Evolutionary conservation across 2,888 invertebrate species (phyloP).

Genomic region (Hipparchia semele): DNA sequence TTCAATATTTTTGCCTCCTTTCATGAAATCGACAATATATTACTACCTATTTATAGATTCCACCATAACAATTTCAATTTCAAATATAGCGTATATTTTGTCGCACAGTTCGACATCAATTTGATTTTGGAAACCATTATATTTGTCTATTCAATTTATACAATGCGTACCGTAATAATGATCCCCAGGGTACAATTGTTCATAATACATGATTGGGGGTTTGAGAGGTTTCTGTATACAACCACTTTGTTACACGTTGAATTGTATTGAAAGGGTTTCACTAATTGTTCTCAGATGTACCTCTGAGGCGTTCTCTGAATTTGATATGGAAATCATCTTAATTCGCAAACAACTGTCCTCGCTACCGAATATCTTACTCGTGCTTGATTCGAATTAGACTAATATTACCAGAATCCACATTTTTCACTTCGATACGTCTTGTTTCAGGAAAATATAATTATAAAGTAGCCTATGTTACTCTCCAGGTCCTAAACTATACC

Average conservation of each 20-base stretch:
- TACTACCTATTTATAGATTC: background rate
- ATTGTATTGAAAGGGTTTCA: slow-evolving; percentile 48
- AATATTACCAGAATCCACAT: background rate
- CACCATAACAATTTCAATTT: background rate
- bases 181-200: slow-evolving; percentile 29
- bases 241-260: slow-evolving; percentile 35
- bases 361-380: slow-evolving; percentile 19
- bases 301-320: slow-evolving; percentile 32
- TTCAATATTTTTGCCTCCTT: too few relatives aligned
- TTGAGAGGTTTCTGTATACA: slow-evolving; percentile 35
- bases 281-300: slow-evolving; percentile 42
- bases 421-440: background rate
- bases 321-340: slow-evolving; percentile 33
- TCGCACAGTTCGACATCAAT: slow-evolving; percentile 17
- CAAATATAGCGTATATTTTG: slow-evolving; percentile 1
- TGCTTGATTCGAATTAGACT: background rate
- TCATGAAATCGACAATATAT: too few relatives aligned
- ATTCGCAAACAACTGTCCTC: slow-evolving; percentile 27
- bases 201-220: slow-evolving; percentile 37
- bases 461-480: too few relatives aligned
- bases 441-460: background rate
- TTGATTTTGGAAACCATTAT: slow-evolving; percentile 29
- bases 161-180: slow-evolving; percentile 36
- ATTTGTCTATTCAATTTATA: slow-evolving; percentile 36
- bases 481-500: too few relatives aligned